Base-by-base conservation (phyloP, 2,888 invertebrate genomes). In the Watsonalla binaria region DNA sequence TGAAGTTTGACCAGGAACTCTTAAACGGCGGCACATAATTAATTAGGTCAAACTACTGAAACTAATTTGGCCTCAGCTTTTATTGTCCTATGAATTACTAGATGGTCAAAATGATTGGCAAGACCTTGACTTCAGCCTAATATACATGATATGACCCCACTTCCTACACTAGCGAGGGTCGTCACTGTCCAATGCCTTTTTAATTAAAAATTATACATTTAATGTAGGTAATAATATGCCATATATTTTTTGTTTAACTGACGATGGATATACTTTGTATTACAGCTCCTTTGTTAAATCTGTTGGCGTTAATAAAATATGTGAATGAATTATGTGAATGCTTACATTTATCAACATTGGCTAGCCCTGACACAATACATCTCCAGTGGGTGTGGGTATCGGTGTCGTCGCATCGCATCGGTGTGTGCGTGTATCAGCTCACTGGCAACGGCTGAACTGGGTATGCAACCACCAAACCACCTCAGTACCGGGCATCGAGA, bases 91-190 rank as follows among this genome's bases (percentile, higher is more conserved):
- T 80, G 82, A 82, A 81, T 81, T 81, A 82, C 76, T 84, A 83
- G 84, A 85, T 79, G 83, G 80, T 78, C 80, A 79, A 83, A 84
- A 84, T 82, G 86, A 88, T 87, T 88, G 85, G 83, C 77, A 67
- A 70, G 80, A 79, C 90, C 89, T 88, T 87, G 90, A 87, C 83
- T 88, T 82, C 81, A 74, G 82, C 75, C 83, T 82, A 84, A 85
- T 87, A 85, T 84, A 83, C 84, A 87, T 81, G 82, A 79, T 81
- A 74, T 82, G 82, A 86, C 84, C 86, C 82, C 75, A 87, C 87
- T 90, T 90, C 89, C 89, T 86, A 76, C 76, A 82, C 76, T 68
- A 66, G 58, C 75, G 66, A 86, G 82, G 84, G 82, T 84, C 86
- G 76, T 81, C 80, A 70, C 73, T 79, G 77, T 80, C 78, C 79